phyloP scores from a whole-genome alignment of 2,888 invertebrate genomes.

The Thymelicus acteon region DNA sequence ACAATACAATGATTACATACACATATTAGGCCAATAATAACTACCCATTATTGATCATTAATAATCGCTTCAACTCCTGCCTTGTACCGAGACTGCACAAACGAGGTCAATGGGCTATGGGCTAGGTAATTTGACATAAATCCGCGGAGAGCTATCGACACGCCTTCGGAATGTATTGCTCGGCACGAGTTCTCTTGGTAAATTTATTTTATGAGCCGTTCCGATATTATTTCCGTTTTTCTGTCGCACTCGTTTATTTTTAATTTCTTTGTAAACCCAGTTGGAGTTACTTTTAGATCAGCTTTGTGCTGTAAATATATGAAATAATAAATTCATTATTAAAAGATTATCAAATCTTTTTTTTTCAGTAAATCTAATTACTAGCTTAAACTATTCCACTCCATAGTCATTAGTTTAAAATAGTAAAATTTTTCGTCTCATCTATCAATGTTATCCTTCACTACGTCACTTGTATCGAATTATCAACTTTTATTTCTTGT shows the following conservation, averaged over 20 bases:
- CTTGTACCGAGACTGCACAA: conserved; percentile 40
- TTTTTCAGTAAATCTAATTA: no score
- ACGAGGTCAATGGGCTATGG: conserved; percentile 70
- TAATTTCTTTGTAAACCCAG: conserved; percentile 45
- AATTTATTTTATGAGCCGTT: conserved; percentile 60
- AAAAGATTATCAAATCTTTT: no score
- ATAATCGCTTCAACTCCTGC: neutral
- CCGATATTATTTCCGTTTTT: conserved; percentile 39
- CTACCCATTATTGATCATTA: neutral
- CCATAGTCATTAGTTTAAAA: no score
- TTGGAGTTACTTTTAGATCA: neutral
- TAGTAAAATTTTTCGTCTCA: no score
- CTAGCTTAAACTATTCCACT: no score
- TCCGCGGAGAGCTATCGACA: conserved; percentile 67
- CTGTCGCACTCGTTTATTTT: conserved; percentile 38
- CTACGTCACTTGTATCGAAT: no score
- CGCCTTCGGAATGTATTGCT: conserved; percentile 67
- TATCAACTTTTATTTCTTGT: no score
- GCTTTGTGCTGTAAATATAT: neutral
- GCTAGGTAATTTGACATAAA: conserved; percentile 79
- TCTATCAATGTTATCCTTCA: no score
- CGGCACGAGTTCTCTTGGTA: conserved; percentile 58
- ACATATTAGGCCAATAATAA: no score
- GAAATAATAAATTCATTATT: no score
- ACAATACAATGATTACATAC: no score